Evolutionary conservation across 2,113 vertebrate species (phyloP), one percentile per base, ranked within the genome.

Genomic region (Azemiops feae): DNA sequence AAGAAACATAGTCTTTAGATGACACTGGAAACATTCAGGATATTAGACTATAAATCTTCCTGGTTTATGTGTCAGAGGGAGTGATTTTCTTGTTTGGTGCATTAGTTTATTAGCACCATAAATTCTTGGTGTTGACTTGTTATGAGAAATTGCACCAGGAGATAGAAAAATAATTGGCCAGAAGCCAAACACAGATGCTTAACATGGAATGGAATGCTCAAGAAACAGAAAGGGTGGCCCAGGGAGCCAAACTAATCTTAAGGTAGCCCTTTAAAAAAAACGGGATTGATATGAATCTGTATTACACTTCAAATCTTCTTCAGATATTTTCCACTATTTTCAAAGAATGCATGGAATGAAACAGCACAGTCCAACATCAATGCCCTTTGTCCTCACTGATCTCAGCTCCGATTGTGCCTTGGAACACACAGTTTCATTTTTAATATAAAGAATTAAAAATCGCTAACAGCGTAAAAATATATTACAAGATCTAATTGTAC

Each of bases 1-100:
- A 92, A 58, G 47, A 43, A 27, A 90, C 22, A 30, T 50, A 50
- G 39, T 88, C 27, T 74, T 92, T 69, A 52, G 91, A 53, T 55
- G 57, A 90, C 74, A 60, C 45, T 57, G 47, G 88, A 74, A 90
- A 90, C 50, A 64, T 90, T 50, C 88, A 90, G 88, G 88, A 87
- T 92, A 90, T 90, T 92, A 91, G 88, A 11, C 43, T 94, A 89
- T 92, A 92, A 93, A 89, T 93, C 91, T 86, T 47, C 47, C 69
- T 45, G 53, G 92, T 85, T 92, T 89, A 89, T 87, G 58, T 90
- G 91, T 90, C 87, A 86, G 74, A 89, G 91, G 88, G 54, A 90
- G 81, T 50, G 81, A 92, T 90, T 74, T 89, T 90, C 91, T 94
- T 90, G 93, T 87, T 52, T 52, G 58, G 16, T 90, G 85, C 88